These are phyloP conservation scores for Platorchestia sp. DNA, from an alignment of 1,140 invertebrate species.

Conservation along the genomic window DNA sequence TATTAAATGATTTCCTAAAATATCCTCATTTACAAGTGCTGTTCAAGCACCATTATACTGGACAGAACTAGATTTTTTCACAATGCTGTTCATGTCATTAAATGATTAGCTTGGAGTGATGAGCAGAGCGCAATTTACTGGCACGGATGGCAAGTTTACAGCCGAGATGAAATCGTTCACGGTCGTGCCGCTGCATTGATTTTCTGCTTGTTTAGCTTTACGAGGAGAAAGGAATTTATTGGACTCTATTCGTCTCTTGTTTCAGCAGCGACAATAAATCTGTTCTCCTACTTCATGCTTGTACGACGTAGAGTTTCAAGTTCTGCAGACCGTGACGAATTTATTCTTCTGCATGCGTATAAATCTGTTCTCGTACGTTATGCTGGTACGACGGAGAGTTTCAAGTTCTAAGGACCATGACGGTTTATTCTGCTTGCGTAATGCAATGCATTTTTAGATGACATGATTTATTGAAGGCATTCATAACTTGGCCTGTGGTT, in stretches of 20 bases:
- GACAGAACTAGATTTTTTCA: background rate
- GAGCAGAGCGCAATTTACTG: background rate
- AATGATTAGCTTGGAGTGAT: background rate
- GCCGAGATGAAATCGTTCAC: background rate
- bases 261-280: background rate
- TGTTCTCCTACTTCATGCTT: background rate
- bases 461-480: background rate
- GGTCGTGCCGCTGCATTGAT: background rate
- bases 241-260: background rate
- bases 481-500: background rate
- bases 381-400: background rate
- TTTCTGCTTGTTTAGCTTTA: background rate
- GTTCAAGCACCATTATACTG: background rate
- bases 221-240: background rate
- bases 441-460: too few relatives aligned
- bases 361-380: background rate
- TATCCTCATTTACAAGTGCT: background rate
- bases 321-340: background rate
- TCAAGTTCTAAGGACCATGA: background rate
- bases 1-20: background rate
- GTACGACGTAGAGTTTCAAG: background rate
- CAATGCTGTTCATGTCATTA: background rate
- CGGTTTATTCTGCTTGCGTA: too few relatives aligned
- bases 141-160: background rate
- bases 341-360: too few relatives aligned